These are phyloP conservation scores for Cosmia trapezina DNA, from an alignment of 2,888 invertebrate species.

Conservation along the genomic window DNA sequence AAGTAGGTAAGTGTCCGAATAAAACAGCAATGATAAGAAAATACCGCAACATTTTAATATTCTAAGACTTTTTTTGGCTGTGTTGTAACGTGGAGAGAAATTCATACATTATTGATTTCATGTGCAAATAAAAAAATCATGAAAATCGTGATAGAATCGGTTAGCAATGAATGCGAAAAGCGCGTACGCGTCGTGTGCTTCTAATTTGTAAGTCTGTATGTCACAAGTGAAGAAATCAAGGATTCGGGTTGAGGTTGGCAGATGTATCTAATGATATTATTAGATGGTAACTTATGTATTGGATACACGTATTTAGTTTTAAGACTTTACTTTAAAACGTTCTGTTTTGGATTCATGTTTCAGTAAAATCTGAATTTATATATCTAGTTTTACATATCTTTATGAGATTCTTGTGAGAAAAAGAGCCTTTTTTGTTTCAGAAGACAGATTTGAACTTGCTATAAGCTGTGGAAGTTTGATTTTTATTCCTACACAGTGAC, in stretches of 20 bases:
- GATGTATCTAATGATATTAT: slow-evolving; percentile 51
- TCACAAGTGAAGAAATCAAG: slow-evolving; percentile 67
- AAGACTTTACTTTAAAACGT: not conserved
- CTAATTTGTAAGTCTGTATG: slow-evolving; percentile 69
- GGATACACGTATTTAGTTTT: slow-evolving; percentile 6
- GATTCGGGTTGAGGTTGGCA: slow-evolving; percentile 64
- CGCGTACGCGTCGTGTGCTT: slow-evolving; percentile 63
- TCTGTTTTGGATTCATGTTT: not conserved
- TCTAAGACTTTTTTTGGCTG: not conserved
- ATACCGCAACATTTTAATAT: too few relatives aligned
- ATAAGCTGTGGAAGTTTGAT: not conserved
- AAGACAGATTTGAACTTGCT: not conserved
- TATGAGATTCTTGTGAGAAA: too few relatives aligned
- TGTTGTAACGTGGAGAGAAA: slow-evolving; percentile 61
- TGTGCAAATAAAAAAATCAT: slow-evolving; percentile 68
- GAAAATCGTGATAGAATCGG: slow-evolving; percentile 69
- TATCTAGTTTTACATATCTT: not conserved
- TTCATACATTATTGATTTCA: slow-evolving; percentile 51
- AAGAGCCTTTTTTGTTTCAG: not conserved
- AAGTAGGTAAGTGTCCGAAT: not conserved
- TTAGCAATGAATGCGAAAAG: slow-evolving; percentile 62
- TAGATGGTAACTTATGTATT: slow-evolving; percentile 35
- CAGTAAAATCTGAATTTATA: not conserved
- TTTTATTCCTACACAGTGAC: not conserved
- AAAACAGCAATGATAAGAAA: not conserved